phyloP scores from a whole-genome alignment of 2,888 invertebrate species.

The Athetis lepigone region DNA sequence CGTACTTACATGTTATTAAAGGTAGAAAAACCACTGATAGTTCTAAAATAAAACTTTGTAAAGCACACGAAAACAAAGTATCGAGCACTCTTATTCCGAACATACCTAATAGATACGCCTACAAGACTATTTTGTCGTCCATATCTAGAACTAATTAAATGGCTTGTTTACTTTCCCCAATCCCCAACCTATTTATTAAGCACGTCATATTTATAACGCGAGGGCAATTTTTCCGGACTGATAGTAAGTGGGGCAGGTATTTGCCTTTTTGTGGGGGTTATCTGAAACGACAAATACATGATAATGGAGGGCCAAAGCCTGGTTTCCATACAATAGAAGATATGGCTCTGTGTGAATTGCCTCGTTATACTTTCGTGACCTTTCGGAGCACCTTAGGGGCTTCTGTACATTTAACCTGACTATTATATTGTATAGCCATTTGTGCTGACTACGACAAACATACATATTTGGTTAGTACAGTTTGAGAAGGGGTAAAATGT shows the following conservation, averaged over 20 bases:
- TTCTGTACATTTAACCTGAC: constrained; percentile 26
- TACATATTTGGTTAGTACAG: constrained; percentile 30
- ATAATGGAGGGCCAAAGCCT: constrained; percentile 25
- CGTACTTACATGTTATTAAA: too few relatives aligned
- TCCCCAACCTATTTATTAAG: constrained; percentile 3
- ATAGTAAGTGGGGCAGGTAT: constrained; percentile 29
- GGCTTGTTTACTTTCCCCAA: background rate
- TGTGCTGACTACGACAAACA: constrained; percentile 21
- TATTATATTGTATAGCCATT: constrained; percentile 25
- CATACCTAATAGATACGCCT: too few relatives aligned
- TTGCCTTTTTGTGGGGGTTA: constrained; percentile 19
- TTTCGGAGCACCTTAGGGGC: constrained; percentile 20
- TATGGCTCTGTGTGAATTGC: constrained; percentile 40
- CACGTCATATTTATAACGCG: constrained; percentile 29
- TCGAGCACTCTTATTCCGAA: too few relatives aligned
- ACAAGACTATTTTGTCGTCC: background rate
- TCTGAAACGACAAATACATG: constrained; percentile 33
- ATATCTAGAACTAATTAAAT: constrained; percentile 27
- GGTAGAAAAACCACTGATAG: too few relatives aligned
- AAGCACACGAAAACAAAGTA: background rate
- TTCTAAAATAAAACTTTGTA: background rate
- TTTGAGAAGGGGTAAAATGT: constrained; percentile 31
- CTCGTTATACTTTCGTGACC: constrained; percentile 40
- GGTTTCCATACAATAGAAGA: constrained; percentile 43
- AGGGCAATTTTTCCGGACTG: constrained; percentile 30